phyloP scores from a whole-genome alignment of 2,113 vertebrate species.

The Mus musculus region DNA sequence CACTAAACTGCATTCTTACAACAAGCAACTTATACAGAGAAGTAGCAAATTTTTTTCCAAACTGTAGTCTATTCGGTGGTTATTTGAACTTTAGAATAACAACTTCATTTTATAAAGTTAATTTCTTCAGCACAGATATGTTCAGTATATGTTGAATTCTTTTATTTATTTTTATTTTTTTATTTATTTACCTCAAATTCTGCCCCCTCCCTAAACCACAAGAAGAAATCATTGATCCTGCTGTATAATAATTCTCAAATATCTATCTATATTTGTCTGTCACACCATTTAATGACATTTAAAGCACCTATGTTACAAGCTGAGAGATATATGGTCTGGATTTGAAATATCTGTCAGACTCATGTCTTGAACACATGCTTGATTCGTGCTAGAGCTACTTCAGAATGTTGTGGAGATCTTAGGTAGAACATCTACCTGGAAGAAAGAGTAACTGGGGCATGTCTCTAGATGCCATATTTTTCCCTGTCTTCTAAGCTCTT shows the following conservation, averaged over 20 bases:
- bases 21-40: conserved; percentile 23
- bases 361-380: background rate
- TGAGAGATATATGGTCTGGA: background rate
- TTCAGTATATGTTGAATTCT: conserved; percentile 50
- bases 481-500: background rate
- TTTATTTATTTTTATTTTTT: background rate
- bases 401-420: background rate
- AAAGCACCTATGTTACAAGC: conserved; percentile 33
- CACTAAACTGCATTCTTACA: conserved; percentile 54
- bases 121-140: conserved; percentile 30
- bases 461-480: background rate
- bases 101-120: conserved; percentile 57
- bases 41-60: conserved; percentile 11
- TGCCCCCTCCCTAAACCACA: background rate
- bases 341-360: background rate
- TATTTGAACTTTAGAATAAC: conserved; percentile 61
- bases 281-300: conserved; percentile 39
- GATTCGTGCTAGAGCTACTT: background rate
- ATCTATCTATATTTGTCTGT: conserved; percentile 2
- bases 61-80: conserved; percentile 34
- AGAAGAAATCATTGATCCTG: conserved; percentile 51
- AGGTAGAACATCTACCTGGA: background rate
- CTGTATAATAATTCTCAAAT: conserved; percentile 37
- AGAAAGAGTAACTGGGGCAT: background rate
- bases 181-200: too few relatives aligned